Base-by-base conservation (phyloP, 2,113 vertebrate genomes). In the Gymnocephalus cernua region DNA sequence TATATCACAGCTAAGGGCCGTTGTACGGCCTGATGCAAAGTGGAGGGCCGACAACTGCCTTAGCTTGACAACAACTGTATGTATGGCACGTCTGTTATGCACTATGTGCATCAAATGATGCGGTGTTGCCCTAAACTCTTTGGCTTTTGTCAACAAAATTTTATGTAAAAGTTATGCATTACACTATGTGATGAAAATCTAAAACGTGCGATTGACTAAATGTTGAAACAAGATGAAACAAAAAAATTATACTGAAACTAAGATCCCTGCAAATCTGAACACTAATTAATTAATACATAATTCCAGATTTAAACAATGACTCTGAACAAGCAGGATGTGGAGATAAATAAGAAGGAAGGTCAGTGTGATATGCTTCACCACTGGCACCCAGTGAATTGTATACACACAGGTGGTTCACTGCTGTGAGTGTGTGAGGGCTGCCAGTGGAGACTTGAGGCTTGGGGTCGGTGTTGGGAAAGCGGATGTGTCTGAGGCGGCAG, bases 401-500 rank as follows among this genome's bases (percentile, higher is more conserved):
- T 4, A 59, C 14, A 47, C 51, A 58, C 62, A 82, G 75, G 69
- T 68, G 65, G 80, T 50, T 56, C 69, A 66, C 62, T 21, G 73
- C 44, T 50, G 48, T 69, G 56, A 77, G 65, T 75, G 63, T 50
- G 67, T 47, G 53, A 44, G 25, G 27, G 56, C 79, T 78, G 82
- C 67, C 72, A 56, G 85, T 84, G 90, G 89, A 89, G 88, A 85
- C 88, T 78, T 6, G 59, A 88, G 84, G 74, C 87, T 79, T 56
- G 80, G 82, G 84, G 69, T 89, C 85, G 51, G 85, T 66, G 91
- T 93, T 89, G 93, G 92, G 93, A 94, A 94, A 93, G 87, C 91
- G 93, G 95, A 95, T 92, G 90, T 65, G 86, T 92, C 90, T 86
- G 88, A 90, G 92, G 92, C 74, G 14, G 87, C 94, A 95, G 95